Evolutionary conservation across 2,888 invertebrate genomes (phyloP), one percentile per base, ranked within the genome.

Genomic region (Drosophila subquinaria): DNA sequence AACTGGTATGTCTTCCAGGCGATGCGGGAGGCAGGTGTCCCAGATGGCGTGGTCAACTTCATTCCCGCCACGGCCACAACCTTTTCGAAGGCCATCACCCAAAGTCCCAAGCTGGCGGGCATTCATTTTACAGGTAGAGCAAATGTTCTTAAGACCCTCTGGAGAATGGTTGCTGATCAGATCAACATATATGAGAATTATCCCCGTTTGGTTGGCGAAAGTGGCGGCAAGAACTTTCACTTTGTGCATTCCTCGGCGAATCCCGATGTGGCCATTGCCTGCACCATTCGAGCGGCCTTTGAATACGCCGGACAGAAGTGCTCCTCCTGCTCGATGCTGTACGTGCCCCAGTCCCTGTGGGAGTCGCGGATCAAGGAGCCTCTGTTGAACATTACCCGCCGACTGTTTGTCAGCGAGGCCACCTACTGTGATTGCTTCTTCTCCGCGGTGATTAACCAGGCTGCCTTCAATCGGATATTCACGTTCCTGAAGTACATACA

Each of bases 151-250:
- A 96, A 96, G 88, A 95, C 96, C 80, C 93, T 99, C 13, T 99
- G 98, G 98, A 95, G 95, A 79, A 96, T 96, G 92, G 97, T 98
- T 27, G 98, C 97, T 3, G 93, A 96, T 65, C 98, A 98, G 90
- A 94, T 99, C 35, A 94, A 94, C 75, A 94, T 92, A 0, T 99
- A 98, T 92, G 94, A 93, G 53, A 97, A 97, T 90, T 99, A 98
- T 93, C 99, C 99, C 0, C 95, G 98, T 67, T 93, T 99, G 60
- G 96, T 99, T 81, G 96, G 97, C 64, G 99, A 99, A 93, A 98
- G 98, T 92, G 99, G 99, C 20, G 99, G 99, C 9, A 99, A 99
- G 93, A 99, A 99, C 93, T 99, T 96, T 92, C 99, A 99, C 92
- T 98, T 99, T 90, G 94, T 99, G 8, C 99, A 99, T 92, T 95